Base-by-base conservation (phyloP, 2,113 vertebrate species). In the Hassar affinis region DNA sequence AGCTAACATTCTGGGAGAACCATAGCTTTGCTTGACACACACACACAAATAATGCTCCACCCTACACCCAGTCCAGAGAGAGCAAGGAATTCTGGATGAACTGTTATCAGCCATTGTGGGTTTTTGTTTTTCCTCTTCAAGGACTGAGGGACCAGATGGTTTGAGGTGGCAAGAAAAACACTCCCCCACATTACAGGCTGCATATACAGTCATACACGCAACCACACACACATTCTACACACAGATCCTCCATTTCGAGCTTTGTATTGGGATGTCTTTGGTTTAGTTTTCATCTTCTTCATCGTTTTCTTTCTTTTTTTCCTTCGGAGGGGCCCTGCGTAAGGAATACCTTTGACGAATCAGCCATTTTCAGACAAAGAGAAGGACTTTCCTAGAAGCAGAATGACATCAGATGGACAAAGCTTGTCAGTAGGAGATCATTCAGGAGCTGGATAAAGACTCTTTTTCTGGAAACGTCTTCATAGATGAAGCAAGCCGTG, bases 361-460 rank as follows among this genome's bases (percentile, higher is more conserved):
- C 52, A 85, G 74, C 75, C 71, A 84, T 89, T 61, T 77, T 42
- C 18, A 82, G 86, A 90, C 89, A 91, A 86, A 89, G 71, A 89
- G 90, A 61, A 79, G 74, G 79, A 79, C 69, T 84, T 66, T 57
- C 47, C 33, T 22, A 83, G 82, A 91, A 91, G 91, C 88, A 90
- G 84, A 88, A 59, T 84, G 76, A 85, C 90, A 90, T 76, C 49
- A 89, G 88, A 88, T 87, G 89, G 90, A 88, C 89, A 89, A 92
- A 88, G 91, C 90, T 90, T 86, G 89, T 90, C 85, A 90, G 85
- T 84, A 88, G 87, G 89, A 90, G 88, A 83, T 87, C 88, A 90
- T 89, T 92, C 90, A 90, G 84, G 81, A 86, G 86, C 85, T 89
- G 89, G 89, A 93, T 90, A 93, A 91, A 92, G 90, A 33, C 69